phyloP scores from a whole-genome alignment of 1,140 invertebrate species.

The Uloborus diversus region DNA sequence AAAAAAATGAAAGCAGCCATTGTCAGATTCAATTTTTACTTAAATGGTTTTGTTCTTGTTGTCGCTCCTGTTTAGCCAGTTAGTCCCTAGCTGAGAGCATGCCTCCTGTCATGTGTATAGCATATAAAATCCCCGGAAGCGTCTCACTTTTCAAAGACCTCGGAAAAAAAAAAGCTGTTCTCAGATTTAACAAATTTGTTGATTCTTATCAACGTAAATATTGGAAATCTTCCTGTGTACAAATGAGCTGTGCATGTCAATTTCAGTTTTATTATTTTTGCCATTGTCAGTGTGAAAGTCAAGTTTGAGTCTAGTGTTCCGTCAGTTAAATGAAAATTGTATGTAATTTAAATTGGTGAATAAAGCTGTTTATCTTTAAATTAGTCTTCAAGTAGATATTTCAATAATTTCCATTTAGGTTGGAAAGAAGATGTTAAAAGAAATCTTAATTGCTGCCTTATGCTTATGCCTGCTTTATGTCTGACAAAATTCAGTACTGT shows the following conservation, averaged over 20 bases:
- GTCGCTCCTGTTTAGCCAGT: slow-evolving; percentile 50
- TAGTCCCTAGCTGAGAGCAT: slow-evolving; percentile 52
- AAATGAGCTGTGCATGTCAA: slow-evolving; percentile 56
- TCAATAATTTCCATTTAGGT: no score
- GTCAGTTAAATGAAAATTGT: slow-evolving; percentile 52
- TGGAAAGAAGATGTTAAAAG: no score
- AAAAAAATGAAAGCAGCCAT: slow-evolving; percentile 49
- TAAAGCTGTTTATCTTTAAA: slow-evolving; percentile 64
- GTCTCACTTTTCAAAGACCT: slow-evolving; percentile 45
- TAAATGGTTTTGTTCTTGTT: slow-evolving; percentile 55
- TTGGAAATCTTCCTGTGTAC: slow-evolving; percentile 54
- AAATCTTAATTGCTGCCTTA: no score
- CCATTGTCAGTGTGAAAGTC: slow-evolving; percentile 56
- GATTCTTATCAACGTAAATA: slow-evolving; percentile 45
- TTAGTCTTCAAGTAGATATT: no score
- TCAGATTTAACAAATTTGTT: slow-evolving; percentile 20
- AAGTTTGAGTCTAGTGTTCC: slow-evolving; percentile 56
- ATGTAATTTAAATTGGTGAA: slow-evolving; percentile 64
- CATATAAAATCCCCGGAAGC: slow-evolving; percentile 50
- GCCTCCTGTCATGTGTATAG: slow-evolving; percentile 53
- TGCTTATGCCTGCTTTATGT: no score
- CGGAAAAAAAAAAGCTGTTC: slow-evolving; percentile 50
- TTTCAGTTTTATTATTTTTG: slow-evolving; percentile 55
- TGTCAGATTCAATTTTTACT: slow-evolving; percentile 50
- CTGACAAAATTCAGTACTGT: no score